Base-by-base conservation (phyloP, 2,113 vertebrate species). In the Anthoscopus minutus region DNA sequence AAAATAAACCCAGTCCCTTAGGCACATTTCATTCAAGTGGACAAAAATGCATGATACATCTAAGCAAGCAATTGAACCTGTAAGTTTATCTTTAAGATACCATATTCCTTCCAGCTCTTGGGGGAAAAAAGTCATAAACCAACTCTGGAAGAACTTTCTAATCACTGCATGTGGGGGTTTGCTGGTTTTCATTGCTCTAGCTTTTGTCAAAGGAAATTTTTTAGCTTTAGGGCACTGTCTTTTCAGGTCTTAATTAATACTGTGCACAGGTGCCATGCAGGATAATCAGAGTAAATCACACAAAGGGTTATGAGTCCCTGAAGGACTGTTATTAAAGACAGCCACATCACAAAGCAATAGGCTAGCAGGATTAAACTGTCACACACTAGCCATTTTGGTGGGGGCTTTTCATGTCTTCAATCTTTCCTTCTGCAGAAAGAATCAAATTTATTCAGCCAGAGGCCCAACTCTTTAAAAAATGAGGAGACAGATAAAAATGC, bases 201-300 rank as follows among this genome's bases (percentile, higher is more conserved):
- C 56, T 87, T 93, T 88, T 61, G 60, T 84, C 77, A 93, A 96
- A 96, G 50, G 51, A 70, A 92, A 92, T 93, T 92, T 93, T 96
- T 96, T 95, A 96, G 92, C 78, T 97, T 96, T 95, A 94, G 51
- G 85, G 72, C 50, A 83, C 45, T 77, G 19, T 86, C 54, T 96
- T 74, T 65, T 62, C 24, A 35, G 71, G 82, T 96, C 74, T 97
- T 96, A 97, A 97, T 97, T 97, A 97, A 97, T 96, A 88, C 45
- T 10, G 60, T 57, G 77, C 83, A 97, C 90, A 96, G 94, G 89
- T 97, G 94, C 74, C 93, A 31, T 78, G 65, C 90, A 58, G 64
- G 88, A 96, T 95, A 95, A 94, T 87, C 64, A 67, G 72, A 86
- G 89, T 95, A 95, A 96, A 96, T 97, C 94, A 96, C 61, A 92